Evolutionary conservation across 1,140 invertebrate genomes (phyloP).

Genomic region (Paraescarpia echinospica): DNA sequence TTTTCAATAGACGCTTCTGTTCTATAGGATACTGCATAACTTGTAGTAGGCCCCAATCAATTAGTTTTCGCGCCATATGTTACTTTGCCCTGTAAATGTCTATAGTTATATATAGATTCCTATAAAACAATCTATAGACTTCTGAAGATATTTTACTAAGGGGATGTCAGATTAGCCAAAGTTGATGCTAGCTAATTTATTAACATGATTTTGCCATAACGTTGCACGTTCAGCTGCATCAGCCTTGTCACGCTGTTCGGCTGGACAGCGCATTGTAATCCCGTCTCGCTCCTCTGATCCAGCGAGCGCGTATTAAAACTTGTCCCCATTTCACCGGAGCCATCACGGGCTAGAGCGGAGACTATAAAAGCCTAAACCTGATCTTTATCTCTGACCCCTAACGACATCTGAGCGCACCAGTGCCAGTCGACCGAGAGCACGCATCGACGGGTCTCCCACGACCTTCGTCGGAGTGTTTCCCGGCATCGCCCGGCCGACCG

Average conservation of each 20-base stretch:
- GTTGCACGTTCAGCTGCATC: background rate
- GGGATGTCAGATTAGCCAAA: too few relatives aligned
- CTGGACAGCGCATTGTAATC: background rate
- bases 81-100: too few relatives aligned
- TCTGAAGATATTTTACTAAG: too few relatives aligned
- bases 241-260: background rate
- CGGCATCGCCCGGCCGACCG: too few relatives aligned
- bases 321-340: background rate
- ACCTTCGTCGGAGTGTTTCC: background rate
- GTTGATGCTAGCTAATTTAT: too few relatives aligned
- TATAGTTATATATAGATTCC: too few relatives aligned
- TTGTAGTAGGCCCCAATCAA: too few relatives aligned
- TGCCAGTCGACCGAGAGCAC: background rate
- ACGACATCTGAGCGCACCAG: background rate
- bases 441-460: background rate
- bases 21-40: too few relatives aligned
- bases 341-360: background rate
- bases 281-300: background rate
- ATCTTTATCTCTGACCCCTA: constrained; percentile 5
- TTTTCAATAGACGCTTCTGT: too few relatives aligned
- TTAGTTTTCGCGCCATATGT: too few relatives aligned
- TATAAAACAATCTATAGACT: too few relatives aligned
- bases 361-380: constrained; percentile 5
- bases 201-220: too few relatives aligned
- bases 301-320: background rate